Conservation (phyloP, 2,888 invertebrate species). For the Drosophila niveifrons region DNA sequence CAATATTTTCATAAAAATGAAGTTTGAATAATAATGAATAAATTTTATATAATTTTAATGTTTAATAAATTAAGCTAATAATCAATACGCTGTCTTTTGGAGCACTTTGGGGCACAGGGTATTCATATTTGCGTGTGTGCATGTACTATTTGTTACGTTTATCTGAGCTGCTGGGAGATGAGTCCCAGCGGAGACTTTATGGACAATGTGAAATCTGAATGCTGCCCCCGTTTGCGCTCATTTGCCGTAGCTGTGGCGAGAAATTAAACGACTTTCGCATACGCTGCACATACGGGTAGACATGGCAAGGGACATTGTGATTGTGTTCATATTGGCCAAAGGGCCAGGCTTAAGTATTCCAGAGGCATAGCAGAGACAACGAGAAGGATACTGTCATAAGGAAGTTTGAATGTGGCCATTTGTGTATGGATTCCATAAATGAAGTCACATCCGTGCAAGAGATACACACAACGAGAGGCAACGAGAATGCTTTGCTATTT, state of each 20-base stretch:
- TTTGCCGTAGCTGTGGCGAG: conserved; percentile 14
- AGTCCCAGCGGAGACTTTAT: conserved; percentile 34
- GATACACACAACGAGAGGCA: conserved; percentile 40
- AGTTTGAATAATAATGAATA: not conserved
- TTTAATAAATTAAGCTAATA: not conserved
- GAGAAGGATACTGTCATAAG: conserved; percentile 25
- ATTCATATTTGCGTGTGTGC: conserved; percentile 12
- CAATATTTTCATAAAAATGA: no score
- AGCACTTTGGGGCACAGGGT: conserved; percentile 12
- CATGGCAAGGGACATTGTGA: conserved; percentile 1
- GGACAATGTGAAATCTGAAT: conserved; percentile 28
- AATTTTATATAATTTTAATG: no score
- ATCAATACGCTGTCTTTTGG: not conserved
- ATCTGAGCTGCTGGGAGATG: conserved; percentile 21
- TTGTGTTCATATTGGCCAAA: conserved; percentile 13
- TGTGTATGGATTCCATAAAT: conserved; percentile 57
- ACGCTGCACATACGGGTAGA: conserved; percentile 8
- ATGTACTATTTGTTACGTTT: not conserved
- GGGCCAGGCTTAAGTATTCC: conserved; percentile 19
- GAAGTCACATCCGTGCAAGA: conserved; percentile 54
- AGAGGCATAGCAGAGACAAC: conserved; percentile 1
- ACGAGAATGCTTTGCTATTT: conserved; percentile 49
- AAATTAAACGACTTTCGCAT: conserved; percentile 47
- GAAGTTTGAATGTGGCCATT: conserved; percentile 66
- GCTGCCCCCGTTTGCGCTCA: conserved; percentile 22